A percentile compares a stretch with the other conserved stretches of the same genome.
These are phyloP conservation scores for Catharus fuscescens DNA, from an alignment of 2,113 vertebrate species.

Conservation along the genomic window DNA sequence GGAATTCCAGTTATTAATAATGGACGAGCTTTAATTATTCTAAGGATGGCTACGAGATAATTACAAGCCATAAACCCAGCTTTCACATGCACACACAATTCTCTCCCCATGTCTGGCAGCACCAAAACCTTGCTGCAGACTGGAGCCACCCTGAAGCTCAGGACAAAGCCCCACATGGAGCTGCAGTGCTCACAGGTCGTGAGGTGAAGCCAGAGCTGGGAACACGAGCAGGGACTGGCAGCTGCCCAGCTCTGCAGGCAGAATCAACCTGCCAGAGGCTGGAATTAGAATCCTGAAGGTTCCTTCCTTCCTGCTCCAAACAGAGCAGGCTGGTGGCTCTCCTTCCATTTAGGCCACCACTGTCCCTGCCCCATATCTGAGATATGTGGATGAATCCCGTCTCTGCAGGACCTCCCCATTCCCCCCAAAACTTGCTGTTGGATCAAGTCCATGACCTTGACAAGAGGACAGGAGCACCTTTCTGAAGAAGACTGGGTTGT, in stretches of 20 bases:
- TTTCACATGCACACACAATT: not conserved
- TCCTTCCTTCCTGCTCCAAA: not conserved
- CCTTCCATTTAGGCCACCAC: not conserved
- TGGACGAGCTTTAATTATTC: slow-evolving; percentile 70
- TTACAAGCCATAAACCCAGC: slow-evolving; percentile 74
- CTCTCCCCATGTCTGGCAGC: not conserved
- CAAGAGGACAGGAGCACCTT: not conserved
- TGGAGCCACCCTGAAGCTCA: not conserved
- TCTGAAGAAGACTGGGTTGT: not conserved
- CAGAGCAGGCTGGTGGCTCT: not conserved
- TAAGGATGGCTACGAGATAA: slow-evolving; percentile 70
- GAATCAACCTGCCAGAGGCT: not conserved
- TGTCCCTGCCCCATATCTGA: not conserved
- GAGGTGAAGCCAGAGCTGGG: not conserved
- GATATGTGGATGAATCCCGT: not conserved
- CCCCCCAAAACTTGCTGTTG: not conserved
- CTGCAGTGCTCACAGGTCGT: accelerated
- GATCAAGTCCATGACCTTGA: not conserved
- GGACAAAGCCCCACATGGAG: accelerated
- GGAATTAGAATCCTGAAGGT: not conserved
- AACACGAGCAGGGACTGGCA: not conserved
- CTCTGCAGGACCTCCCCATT: not conserved
- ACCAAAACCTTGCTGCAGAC: not conserved
- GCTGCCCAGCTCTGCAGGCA: not conserved
- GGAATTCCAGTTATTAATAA: slow-evolving; percentile 75